Percentiles rank a stretch among this genome's conserved stretches.
phyloP scores from a whole-genome alignment of 1,140 invertebrate species.

The Anastrepha obliqua region DNA sequence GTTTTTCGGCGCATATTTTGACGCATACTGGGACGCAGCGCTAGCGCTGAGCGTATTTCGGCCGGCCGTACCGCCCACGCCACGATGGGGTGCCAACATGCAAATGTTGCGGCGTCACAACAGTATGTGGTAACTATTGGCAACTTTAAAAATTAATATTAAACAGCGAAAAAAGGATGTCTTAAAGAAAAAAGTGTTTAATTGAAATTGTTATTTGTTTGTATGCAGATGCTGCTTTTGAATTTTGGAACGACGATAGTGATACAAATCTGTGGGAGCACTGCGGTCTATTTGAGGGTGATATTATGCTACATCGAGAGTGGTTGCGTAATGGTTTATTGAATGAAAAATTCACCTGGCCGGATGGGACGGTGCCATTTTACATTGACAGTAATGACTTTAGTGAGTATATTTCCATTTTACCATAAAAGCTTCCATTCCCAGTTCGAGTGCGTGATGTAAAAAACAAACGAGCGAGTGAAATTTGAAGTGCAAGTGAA shows the following conservation, averaged over 20 bases:
- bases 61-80: conserved; percentile 62
- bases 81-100: conserved; percentile 71
- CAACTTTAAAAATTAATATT: background rate
- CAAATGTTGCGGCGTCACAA: conserved; percentile 69
- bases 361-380: conserved; percentile 80
- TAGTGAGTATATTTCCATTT: conserved; percentile 74
- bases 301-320: conserved; percentile 77
- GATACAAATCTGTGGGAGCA: conserved; percentile 81
- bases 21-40: background rate
- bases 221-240: conserved; percentile 77
- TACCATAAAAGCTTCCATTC: too few relatives aligned
- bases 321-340: conserved; percentile 78
- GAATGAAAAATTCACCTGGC: conserved; percentile 79
- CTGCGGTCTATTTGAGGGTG: conserved; percentile 78
- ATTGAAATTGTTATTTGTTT: background rate
- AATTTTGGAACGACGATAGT: conserved; percentile 78
- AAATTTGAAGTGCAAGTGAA: too few relatives aligned
- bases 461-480: too few relatives aligned
- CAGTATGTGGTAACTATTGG: conserved; percentile 63
- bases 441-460: too few relatives aligned
- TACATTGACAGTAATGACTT: conserved; percentile 80
- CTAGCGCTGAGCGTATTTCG: conserved; percentile 34
- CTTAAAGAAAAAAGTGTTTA: background rate
- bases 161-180: background rate
- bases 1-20: background rate